phyloP scores from a whole-genome alignment of 2,888 invertebrate genomes.

The Syrista parreyssii region DNA sequence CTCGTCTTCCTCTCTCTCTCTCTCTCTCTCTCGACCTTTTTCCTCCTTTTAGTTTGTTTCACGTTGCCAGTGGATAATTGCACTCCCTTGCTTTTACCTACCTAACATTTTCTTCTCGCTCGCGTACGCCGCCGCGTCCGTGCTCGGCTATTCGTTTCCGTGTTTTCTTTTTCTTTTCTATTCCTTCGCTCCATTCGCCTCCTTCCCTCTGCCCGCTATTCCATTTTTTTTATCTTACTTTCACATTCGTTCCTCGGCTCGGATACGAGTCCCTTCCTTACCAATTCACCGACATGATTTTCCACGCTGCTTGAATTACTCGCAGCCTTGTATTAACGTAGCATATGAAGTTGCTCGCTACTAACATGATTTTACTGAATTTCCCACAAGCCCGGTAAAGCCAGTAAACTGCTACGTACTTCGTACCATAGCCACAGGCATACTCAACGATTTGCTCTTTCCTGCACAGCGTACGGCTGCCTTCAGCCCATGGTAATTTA shows the following conservation, averaged over 20 bases:
- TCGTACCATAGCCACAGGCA: not conserved
- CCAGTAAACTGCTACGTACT: not conserved
- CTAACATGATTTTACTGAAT: not conserved
- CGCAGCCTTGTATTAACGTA: not conserved
- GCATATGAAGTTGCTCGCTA: not conserved
- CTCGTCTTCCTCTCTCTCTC: conserved; percentile 17
- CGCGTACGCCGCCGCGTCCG: conserved; percentile 12
- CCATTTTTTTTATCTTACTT: not conserved
- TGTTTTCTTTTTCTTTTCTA: conserved; percentile 21
- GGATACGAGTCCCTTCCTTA: not conserved
- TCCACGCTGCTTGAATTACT: not conserved
- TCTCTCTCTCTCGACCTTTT: conserved; percentile 3
- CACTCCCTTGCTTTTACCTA: conserved; percentile 56
- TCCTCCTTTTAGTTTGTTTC: conserved; percentile 59
- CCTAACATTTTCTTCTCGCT: conserved; percentile 47
- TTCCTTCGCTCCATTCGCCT: conserved; percentile 6
- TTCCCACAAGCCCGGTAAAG: not conserved
- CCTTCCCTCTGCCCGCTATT: not conserved
- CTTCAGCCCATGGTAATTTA: conserved; percentile 30
- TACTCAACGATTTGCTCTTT: not conserved
- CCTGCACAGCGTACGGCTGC: not conserved
- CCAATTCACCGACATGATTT: not conserved
- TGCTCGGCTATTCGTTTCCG: conserved; percentile 32
- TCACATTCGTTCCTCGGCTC: not conserved
- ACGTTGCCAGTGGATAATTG: conserved; percentile 62